These are phyloP conservation scores for Agonopterix arenella DNA, from an alignment of 2,888 invertebrate genomes.

Conservation along the genomic window DNA sequence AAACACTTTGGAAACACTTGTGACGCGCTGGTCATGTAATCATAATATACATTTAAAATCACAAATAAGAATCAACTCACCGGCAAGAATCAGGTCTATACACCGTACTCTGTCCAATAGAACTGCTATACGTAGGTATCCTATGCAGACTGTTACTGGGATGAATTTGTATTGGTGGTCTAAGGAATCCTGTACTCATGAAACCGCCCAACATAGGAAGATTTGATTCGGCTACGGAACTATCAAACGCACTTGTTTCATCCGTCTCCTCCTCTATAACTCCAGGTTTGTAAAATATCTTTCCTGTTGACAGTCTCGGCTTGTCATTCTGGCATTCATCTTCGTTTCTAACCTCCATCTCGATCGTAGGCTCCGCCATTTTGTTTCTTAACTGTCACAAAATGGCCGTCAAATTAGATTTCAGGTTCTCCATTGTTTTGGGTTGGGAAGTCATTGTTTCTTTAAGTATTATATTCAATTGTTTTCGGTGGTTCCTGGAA, in stretches of 20 bases:
- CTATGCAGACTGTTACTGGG: conserved; percentile 70
- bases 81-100: conserved; percentile 76
- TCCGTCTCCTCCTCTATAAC: conserved; percentile 65
- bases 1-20: too few species aligned
- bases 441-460: conserved; percentile 14
- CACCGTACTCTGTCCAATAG: conserved; percentile 74
- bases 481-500: conserved; percentile 1
- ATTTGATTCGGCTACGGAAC: conserved; percentile 52
- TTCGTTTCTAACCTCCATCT: conserved; percentile 53
- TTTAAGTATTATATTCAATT: not conserved
- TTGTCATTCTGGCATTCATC: conserved; percentile 38
- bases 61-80: conserved; percentile 28
- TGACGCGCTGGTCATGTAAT: not conserved
- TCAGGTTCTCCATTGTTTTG: conserved; percentile 11
- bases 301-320: conserved; percentile 48
- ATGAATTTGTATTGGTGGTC: conserved; percentile 47
- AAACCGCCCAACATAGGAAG: conserved; percentile 51
- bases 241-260: conserved; percentile 67
- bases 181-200: conserved; percentile 42
- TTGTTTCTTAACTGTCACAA: conserved; percentile 33
- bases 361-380: conserved; percentile 50
- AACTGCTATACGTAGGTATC: conserved; percentile 78
- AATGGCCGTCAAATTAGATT: conserved; percentile 21
- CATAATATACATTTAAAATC: not conserved
- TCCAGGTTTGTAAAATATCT: conserved; percentile 69